Base-by-base conservation (phyloP, 2,113 vertebrate genomes). In the Speoplatyrhinus poulsoni region DNA sequence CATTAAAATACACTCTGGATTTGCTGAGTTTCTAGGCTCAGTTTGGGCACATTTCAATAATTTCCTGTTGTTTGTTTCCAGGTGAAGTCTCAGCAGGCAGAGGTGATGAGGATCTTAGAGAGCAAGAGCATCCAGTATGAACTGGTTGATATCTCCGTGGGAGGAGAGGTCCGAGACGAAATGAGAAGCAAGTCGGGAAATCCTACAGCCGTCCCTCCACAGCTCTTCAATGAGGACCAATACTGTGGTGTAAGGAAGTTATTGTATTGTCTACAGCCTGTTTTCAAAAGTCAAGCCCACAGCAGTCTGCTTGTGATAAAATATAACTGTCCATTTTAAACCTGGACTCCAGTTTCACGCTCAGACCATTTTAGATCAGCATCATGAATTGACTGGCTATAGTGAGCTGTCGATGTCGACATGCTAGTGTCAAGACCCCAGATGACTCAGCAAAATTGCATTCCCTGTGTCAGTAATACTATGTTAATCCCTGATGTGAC, bases 11-110 rank as follows among this genome's bases (percentile, higher is more conserved):
- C 3, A 41, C 36, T 41, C 36, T 41, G 4, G 36, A 41, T 41
- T 1, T 41, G 4, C 36, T 41, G 4, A 5, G 36, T 6, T 41
- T 41, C 36, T 41, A 41, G 36, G 36, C 36, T 41, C 36, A 6
- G 36, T 41, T 41, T 46, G 1, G 9, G 16, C n/a, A 54, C 12
- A n/a, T 16, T 4, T 54, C 10, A 26, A 12, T 26, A 4, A 9
- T 10, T 1, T 19, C 36, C 8, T 16, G 15, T 56, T 36, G 56
- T 19, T 62, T 26, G 26, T 50, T 32, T 72, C 3, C 84, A 98
- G 98, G 94, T 98, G 82, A 99, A 99, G 85, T 96, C 96, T 65
- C 95, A 98, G 68, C 98, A 99, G 92, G 93, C 93, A 0, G 95
- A 98, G 69, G 90, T 99, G 77, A 95, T 93, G 15, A 90, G 96